Evolutionary conservation across 2,113 vertebrate genomes (phyloP).

Genomic region (Callorhinus ursinus): DNA sequence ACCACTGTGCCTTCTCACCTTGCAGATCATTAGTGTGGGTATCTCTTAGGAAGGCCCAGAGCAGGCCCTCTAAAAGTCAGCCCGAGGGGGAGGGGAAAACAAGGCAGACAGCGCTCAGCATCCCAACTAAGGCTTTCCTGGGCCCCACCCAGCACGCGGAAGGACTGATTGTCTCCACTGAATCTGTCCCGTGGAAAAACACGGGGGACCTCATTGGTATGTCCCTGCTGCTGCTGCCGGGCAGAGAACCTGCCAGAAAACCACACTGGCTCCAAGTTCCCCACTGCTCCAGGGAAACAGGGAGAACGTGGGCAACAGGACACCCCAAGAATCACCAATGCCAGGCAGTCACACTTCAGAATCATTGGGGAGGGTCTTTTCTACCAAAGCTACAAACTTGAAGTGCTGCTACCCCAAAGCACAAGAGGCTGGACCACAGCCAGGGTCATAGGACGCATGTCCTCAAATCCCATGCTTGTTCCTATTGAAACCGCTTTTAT

Average conservation of each 20-base stretch:
- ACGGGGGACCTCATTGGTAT: neutral
- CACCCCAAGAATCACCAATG: neutral
- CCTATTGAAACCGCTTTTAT: neutral
- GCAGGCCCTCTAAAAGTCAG: neutral
- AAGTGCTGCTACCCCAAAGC: neutral
- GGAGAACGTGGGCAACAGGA: neutral
- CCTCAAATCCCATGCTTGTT: neutral
- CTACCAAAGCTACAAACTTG: neutral
- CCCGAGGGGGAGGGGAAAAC: accelerated
- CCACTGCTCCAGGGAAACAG: neutral
- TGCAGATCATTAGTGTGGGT: neutral
- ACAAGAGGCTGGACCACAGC: neutral
- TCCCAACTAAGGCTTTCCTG: neutral
- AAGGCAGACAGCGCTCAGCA: accelerated
- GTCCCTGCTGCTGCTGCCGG: neutral
- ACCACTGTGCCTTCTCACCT: slow-evolving; percentile 75
- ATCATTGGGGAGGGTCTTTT: neutral
- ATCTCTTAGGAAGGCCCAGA: neutral
- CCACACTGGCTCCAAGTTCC: neutral
- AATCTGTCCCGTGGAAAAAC: neutral
- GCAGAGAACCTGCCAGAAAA: neutral
- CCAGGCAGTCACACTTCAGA: neutral
- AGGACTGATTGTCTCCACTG: neutral
- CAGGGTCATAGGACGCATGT: neutral
- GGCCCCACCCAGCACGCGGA: too few species aligned